Base-by-base conservation (phyloP, 2,888 invertebrate species). In the Terebella lapidaria region DNA sequence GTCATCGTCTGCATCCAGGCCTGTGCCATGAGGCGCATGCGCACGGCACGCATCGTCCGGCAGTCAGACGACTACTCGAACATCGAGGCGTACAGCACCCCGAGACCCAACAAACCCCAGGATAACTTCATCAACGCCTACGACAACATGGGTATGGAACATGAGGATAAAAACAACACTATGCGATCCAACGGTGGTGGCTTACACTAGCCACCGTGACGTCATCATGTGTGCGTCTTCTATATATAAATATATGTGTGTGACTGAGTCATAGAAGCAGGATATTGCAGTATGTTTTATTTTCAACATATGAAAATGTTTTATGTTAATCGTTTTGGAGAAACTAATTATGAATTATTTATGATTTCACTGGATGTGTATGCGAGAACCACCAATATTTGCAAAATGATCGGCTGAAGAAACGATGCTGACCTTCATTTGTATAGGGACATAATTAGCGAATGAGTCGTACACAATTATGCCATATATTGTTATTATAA, bases 11-110 rank as follows among this genome's bases (percentile, higher is more conserved):
- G 27, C 10, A 28, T 28, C 10, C 53, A 53, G 28, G 53, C 53
- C 53, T 53, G 53, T 22, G 53, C 53, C 29, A 25, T 53, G 53
- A 15, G 22, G 15, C 53, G 29, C 53, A 53, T 53, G 27, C 26
- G 53, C 15, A 28, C 27, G 5, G 53, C 53, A 10, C 25, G 28
- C 15, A 25, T 53, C 28, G 28, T 22, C 26, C 26, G 22, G 10
- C 27, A 53, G 28, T 27, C 53, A 28, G 53, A 28, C 53, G 53
- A 53, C 29, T 53, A 53, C 28, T 25, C 26, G 5, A 53, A 53
- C 53, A 27, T 53, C 28, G 27, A 5, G 27, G 5, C 5, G 26
- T 53, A 53, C 28, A 10, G 22, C 49, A 35, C 10, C 10, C n/a
- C 10, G 49, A 10, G 49, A 22, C 18, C 15, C 10, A 49, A 22